Evolutionary conservation across 2,888 invertebrate species (phyloP), one percentile per base, ranked within the genome.

Genomic region (Andrena bucephala): DNA sequence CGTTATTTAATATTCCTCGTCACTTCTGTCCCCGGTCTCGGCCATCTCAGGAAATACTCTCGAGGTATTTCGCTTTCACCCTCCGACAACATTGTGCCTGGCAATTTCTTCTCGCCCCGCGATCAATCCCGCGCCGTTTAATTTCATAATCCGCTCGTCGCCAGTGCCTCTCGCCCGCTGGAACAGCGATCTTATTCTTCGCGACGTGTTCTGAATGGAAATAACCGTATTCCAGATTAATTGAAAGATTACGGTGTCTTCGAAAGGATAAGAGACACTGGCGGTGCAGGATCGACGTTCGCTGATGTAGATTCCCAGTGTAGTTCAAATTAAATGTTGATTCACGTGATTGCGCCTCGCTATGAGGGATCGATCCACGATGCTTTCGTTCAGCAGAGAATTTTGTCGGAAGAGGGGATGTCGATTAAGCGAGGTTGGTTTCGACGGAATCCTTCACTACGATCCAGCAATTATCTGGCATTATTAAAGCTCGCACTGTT

Each of bases 1-100:
- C 27, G 29, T 69, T 70, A 70, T 76, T 76, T 79, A 79, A 79
- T 79, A 79, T 65, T 76, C 50, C 8, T 52, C 16, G 1, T 36
- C 63, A 6, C 24, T 4, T 16, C 10, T 0, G 16, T 42, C 42
- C 42, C 5, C 16, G 42, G 42, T 1, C 8, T 20, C 20, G 24
- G 27, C 10, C 27, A 16, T 24, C 24, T 16, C 42, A 8, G 27
- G 57, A 42, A 69, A 50, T 50, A 27, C n/a, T 67, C 54, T 20
- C 20, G 20, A 1, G 16, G 16, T 27, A 33, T 13, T 27, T 62
- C 24, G 27, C 4, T 1, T 16, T 27, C 5, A 16, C 13, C 13
- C 50, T 16, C 16, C 16, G 42, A 42, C 42, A 2, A 13, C 20
- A 6, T 24, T 27, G 60, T 33, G 13, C n/a, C 7, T 24, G 31